Percentiles rank a stretch among this genome's conserved stretches.
Conservation (phyloP, 2,113 vertebrate species). For the Climacteris rufus region DNA sequence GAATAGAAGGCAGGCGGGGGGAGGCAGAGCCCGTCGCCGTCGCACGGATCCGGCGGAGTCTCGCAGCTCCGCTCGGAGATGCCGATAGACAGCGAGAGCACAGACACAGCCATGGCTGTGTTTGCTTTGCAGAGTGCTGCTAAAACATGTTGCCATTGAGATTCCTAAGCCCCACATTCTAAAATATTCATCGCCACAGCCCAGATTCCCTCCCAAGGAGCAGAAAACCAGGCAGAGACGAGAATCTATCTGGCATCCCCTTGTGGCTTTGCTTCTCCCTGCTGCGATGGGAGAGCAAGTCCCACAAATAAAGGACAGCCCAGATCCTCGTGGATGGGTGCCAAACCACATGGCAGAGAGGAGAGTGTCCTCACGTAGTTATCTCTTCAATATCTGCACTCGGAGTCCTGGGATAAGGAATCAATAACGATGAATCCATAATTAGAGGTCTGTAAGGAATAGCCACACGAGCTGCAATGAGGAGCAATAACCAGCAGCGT, state of each 20-base stretch:
- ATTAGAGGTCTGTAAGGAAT: background rate
- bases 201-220: constrained; percentile 25
- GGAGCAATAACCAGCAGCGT: background rate
- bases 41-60: constrained; percentile 35
- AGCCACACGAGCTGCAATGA: background rate
- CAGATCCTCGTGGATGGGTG: accelerated
- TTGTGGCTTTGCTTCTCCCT: constrained; percentile 39
- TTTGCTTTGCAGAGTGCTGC: constrained; percentile 31
- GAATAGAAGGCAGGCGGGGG: constrained; percentile 13
- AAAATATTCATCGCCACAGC: constrained; percentile 59
- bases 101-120: constrained; percentile 11
- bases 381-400: background rate
- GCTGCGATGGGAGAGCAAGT: background rate
- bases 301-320: background rate
- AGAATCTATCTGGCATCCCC: constrained; percentile 59
- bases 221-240: background rate
- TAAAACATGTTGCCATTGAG: constrained; percentile 50
- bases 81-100: constrained; percentile 28
- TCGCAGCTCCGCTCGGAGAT: constrained; percentile 23
- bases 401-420: background rate
- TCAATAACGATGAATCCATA: background rate
- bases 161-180: constrained; percentile 34
- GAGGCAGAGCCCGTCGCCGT: background rate
- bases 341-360: background rate
- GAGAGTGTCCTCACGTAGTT: background rate